Conservation (phyloP, 1,140 invertebrate genomes). For the Teleogryllus occipitalis region DNA sequence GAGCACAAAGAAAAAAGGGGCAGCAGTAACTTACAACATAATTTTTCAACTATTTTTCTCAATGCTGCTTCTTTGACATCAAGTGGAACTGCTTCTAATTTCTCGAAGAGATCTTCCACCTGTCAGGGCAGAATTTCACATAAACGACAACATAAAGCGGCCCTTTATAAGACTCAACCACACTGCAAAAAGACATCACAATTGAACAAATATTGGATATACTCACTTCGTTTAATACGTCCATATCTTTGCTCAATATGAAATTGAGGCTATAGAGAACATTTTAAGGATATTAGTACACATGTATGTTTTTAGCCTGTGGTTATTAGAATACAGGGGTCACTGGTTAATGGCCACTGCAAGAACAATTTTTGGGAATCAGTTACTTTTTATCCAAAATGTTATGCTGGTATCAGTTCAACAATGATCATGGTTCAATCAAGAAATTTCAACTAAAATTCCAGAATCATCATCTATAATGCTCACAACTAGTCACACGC, state of each 20-base stretch:
- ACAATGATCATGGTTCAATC: no score
- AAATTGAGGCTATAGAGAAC: not conserved
- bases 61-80: not conserved
- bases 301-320: no score
- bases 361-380: no score
- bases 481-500: no score
- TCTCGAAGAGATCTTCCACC: not conserved
- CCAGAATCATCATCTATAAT: no score
- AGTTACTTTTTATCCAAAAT: no score
- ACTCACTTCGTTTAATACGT: not conserved
- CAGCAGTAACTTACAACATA: not conserved
- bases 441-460: no score
- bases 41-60: not conserved
- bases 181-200: not conserved
- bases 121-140: not conserved
- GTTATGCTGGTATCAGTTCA: no score
- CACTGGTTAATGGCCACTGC: no score
- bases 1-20: not conserved
- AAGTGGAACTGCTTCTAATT: not conserved
- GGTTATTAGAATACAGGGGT: no score
- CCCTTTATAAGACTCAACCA: not conserved
- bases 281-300: no score
- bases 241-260: not conserved
- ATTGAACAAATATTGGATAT: not conserved
- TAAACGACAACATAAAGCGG: not conserved